phyloP scores from a whole-genome alignment of 2,113 vertebrate genomes.

The Murina feae region DNA sequence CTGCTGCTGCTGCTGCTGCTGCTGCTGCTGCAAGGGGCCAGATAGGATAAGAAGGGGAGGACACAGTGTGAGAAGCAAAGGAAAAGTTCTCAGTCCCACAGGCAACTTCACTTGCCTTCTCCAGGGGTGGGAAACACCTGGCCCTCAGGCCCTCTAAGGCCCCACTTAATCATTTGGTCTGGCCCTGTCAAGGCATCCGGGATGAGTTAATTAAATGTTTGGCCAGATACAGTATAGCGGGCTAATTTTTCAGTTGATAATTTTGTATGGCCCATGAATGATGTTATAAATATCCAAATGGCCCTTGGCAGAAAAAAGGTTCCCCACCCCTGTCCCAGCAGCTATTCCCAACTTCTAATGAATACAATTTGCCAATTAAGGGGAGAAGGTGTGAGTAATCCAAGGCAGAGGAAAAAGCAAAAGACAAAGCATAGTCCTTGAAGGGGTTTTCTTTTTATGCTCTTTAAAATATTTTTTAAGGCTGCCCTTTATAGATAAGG shows the following conservation, averaged over 20 bases:
- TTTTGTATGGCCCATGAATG: no score
- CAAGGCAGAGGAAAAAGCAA: not conserved
- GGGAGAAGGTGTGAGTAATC: not conserved
- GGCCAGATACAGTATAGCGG: no score
- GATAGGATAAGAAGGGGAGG: not conserved
- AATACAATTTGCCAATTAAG: not conserved
- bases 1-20: not conserved
- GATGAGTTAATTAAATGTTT: no score
- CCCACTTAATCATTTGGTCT: no score
- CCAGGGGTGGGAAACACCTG: no score
- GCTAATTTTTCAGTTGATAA: no score
- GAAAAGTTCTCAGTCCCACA: not conserved
- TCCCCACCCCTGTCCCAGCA: not conserved
- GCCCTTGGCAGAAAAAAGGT: no score
- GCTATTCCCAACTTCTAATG: not conserved
- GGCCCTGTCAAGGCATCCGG: no score
- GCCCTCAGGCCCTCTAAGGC: no score
- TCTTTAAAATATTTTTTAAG: not conserved
- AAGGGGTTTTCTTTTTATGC: not conserved
- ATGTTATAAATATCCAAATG: no score
- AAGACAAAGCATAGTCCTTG: not conserved
- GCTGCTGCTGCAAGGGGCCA: not conserved
- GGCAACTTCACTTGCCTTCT: not conserved
- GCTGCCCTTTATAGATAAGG: not conserved
- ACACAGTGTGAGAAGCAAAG: not conserved